phyloP scores from a whole-genome alignment of 2,888 invertebrate species.

The Drosophila prolongata region DNA sequence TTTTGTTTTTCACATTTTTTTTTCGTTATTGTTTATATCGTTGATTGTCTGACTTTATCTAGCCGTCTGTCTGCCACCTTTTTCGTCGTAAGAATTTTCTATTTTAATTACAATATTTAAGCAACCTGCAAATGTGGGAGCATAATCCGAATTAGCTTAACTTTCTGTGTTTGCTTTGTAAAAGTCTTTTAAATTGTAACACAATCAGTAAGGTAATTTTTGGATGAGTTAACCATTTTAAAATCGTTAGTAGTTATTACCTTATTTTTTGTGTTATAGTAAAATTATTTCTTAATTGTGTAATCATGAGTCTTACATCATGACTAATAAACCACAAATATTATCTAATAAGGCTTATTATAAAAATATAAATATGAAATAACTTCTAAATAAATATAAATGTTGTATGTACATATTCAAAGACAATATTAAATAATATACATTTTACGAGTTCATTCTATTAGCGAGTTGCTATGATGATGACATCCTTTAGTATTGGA shows the following conservation, averaged over 20 bases:
- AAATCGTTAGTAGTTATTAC: no score
- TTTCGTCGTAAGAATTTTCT: constrained; percentile 54
- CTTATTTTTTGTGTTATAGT: no score
- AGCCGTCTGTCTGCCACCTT: constrained; percentile 45
- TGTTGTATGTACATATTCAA: background rate
- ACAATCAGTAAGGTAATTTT: no score
- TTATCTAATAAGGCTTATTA: no score
- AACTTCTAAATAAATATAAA: background rate
- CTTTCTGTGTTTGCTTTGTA: no score
- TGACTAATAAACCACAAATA: no score
- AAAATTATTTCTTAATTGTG: no score
- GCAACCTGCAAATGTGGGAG: constrained; percentile 36
- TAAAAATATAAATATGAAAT: no score
- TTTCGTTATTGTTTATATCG: constrained; percentile 41
- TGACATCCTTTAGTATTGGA: constrained; percentile 1
- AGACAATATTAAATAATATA: background rate
- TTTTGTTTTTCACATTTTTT: constrained; percentile 31
- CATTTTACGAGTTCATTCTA: background rate
- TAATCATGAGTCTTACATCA: no score
- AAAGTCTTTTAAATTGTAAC: no score
- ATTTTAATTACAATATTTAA: constrained; percentile 64
- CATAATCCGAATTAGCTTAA: constrained; percentile 4
- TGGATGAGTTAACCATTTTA: no score
- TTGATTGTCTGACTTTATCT: constrained; percentile 38
- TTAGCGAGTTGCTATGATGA: background rate